Evolutionary conservation across 2,888 invertebrate genomes (phyloP).

Genomic region (Conops quadrifasciatus): DNA sequence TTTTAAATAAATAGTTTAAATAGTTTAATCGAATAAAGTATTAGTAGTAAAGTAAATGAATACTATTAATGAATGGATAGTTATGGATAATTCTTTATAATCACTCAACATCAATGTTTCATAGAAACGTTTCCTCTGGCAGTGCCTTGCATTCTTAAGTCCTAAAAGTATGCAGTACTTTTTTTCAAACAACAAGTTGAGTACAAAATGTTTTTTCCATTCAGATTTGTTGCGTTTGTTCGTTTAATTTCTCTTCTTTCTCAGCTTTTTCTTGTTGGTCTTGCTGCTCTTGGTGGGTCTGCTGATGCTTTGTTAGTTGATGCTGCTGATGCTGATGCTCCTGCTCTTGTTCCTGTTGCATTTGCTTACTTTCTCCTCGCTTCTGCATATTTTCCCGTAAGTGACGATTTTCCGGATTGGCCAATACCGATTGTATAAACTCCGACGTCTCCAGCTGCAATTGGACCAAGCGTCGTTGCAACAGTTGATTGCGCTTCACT

Average conservation of each 20-base stretch:
- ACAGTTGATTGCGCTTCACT: slow-evolving; percentile 70
- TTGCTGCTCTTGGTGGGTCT: background rate
- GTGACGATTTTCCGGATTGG: slow-evolving; percentile 65
- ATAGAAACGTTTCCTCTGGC: background rate
- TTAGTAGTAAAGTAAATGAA: too few relatives aligned
- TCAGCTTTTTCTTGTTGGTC: background rate
- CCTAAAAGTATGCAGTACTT: slow-evolving; percentile 4
- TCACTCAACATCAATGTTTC: background rate
- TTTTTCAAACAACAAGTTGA: background rate
- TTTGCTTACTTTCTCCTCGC: slow-evolving; percentile 29
- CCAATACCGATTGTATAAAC: slow-evolving; percentile 71
- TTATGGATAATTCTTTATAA: too few relatives aligned
- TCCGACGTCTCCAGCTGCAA: slow-evolving; percentile 72
- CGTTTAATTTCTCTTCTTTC: too few relatives aligned
- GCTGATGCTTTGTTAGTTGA: background rate
- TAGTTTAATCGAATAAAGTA: too few relatives aligned
- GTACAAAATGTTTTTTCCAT: background rate
- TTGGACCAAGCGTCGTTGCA: slow-evolving; percentile 71
- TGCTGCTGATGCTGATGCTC: slow-evolving; percentile 1
- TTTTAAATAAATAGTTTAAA: too few relatives aligned
- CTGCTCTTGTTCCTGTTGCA: slow-evolving; percentile 2
- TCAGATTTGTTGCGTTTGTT: background rate
- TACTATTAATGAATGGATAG: too few relatives aligned
- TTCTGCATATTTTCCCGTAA: slow-evolving; percentile 53
- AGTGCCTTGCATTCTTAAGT: background rate